Conservation (phyloP, 1,140 invertebrate species). For the Drosophila tristis region DNA sequence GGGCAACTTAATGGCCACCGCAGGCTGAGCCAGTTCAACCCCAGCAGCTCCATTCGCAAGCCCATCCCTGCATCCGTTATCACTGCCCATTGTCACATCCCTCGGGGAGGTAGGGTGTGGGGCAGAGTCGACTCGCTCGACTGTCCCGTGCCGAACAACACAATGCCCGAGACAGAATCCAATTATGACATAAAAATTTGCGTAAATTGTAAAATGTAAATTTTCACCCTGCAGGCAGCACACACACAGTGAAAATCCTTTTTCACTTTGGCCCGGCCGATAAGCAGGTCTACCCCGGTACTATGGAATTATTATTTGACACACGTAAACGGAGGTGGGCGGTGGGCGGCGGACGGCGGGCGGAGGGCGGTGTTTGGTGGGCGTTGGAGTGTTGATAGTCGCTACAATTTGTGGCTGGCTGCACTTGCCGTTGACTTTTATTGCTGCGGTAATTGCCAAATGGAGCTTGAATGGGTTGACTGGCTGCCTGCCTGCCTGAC, state of each 20-base stretch:
- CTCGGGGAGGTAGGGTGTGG: not conserved
- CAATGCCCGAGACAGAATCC: slow-evolving; percentile 58
- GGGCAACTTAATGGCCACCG: slow-evolving; percentile 60
- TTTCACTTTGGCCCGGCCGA: slow-evolving; percentile 45
- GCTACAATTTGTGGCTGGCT: slow-evolving; percentile 54
- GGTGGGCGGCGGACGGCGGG: not conserved
- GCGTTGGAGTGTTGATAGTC: slow-evolving; percentile 42
- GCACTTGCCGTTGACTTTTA: slow-evolving; percentile 76
- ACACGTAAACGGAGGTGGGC: slow-evolving; percentile 62
- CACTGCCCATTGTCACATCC: slow-evolving; percentile 76
- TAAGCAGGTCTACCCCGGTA: slow-evolving; percentile 36
- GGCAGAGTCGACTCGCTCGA: not conserved
- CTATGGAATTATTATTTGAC: slow-evolving; percentile 76
- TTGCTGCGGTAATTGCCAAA: slow-evolving; percentile 82
- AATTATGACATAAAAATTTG: slow-evolving; percentile 83
- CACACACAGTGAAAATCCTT: slow-evolving; percentile 33
- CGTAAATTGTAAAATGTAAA: slow-evolving; percentile 82
- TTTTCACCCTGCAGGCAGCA: slow-evolving; percentile 53
- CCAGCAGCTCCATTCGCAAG: slow-evolving; percentile 8
- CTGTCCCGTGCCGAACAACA: slow-evolving; percentile 10
- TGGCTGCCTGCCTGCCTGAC: not conserved
- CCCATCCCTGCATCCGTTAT: slow-evolving; percentile 38
- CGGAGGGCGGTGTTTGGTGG: not conserved
- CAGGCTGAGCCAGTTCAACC: slow-evolving; percentile 38
- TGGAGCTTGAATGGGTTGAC: slow-evolving; percentile 72